Evolutionary conservation across 2,797 vertebrate genomes (phyloP).

Genomic region (Coregonus suidteri): DNA sequence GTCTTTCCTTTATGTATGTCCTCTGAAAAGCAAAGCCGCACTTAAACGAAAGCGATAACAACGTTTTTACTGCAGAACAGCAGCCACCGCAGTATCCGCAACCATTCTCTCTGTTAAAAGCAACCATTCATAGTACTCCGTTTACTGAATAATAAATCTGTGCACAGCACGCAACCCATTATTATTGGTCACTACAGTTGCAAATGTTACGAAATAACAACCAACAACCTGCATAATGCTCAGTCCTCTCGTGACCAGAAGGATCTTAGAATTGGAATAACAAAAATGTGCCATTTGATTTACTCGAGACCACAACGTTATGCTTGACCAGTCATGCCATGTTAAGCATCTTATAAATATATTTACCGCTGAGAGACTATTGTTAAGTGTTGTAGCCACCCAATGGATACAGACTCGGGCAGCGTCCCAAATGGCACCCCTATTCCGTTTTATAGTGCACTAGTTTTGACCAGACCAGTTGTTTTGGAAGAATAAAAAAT

Average conservation of each 20-base stretch:
- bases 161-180: neutral
- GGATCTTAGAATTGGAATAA: neutral
- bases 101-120: neutral
- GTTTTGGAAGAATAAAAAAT: neutral
- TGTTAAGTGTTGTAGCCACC: slow-evolving; percentile 7
- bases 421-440: neutral
- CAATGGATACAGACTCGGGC: neutral
- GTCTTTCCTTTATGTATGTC: slow-evolving; percentile 39
- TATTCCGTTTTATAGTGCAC: neutral
- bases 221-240: neutral
- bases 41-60: slow-evolving; percentile 53
- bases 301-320: slow-evolving; percentile 13
- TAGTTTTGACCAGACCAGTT: neutral
- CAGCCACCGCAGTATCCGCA: neutral
- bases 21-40: slow-evolving; percentile 46
- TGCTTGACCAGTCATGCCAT: slow-evolving; percentile 9
- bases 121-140: neutral
- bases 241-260: neutral
- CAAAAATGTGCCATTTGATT: neutral
- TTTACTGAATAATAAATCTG: neutral
- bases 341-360: slow-evolving; percentile 30
- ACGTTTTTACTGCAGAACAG: slow-evolving; percentile 52
- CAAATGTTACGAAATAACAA: neutral
- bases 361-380: slow-evolving; percentile 17
- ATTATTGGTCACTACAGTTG: neutral